phyloP scores from a whole-genome alignment of 92 coral and sea anemone species.

The Epizoanthus fatuus region DNA sequence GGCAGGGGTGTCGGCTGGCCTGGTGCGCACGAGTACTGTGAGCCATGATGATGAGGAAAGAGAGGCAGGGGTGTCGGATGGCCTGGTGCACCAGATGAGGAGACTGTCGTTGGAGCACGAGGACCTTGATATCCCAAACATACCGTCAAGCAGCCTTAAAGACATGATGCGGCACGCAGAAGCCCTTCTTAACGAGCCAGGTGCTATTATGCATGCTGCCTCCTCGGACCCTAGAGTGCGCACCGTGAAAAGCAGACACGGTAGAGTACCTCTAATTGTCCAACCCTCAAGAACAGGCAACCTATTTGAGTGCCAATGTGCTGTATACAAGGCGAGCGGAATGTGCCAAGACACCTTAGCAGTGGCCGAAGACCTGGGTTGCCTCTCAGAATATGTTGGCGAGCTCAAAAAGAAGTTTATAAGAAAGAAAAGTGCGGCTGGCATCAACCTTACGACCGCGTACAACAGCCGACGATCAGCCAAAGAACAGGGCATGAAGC shows the following conservation, averaged over 20 bases:
- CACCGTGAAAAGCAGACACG: slow-evolving; percentile 45
- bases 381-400: slow-evolving; percentile 22
- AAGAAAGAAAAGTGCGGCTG: slow-evolving; percentile 33
- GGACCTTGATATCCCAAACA: slow-evolving; percentile 33
- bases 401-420: slow-evolving; percentile 29
- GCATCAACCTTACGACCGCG: slow-evolving; percentile 26
- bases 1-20: slow-evolving; percentile 8
- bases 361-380: slow-evolving; percentile 33
- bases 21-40: not conserved
- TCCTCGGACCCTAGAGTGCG: slow-evolving; percentile 29
- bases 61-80: slow-evolving; percentile 7
- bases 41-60: not conserved
- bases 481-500: slow-evolving; percentile 37
- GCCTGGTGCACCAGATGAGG: slow-evolving; percentile 1
- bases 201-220: slow-evolving; percentile 45
- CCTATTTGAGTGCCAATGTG: slow-evolving; percentile 42
- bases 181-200: slow-evolving; percentile 43
- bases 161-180: slow-evolving; percentile 28
- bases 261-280: slow-evolving; percentile 29
- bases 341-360: slow-evolving; percentile 43
- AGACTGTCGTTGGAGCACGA: slow-evolving; percentile 28
- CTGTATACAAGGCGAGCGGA: slow-evolving; percentile 16
- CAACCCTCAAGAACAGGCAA: slow-evolving; percentile 27
- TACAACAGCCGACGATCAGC: slow-evolving; percentile 14
- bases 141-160: slow-evolving; percentile 35